A percentile compares a stretch with the other conserved stretches of the same genome.
Evolutionary conservation across 2,888 invertebrate species (phyloP).

Genomic region (Cephonodes hylas): DNA sequence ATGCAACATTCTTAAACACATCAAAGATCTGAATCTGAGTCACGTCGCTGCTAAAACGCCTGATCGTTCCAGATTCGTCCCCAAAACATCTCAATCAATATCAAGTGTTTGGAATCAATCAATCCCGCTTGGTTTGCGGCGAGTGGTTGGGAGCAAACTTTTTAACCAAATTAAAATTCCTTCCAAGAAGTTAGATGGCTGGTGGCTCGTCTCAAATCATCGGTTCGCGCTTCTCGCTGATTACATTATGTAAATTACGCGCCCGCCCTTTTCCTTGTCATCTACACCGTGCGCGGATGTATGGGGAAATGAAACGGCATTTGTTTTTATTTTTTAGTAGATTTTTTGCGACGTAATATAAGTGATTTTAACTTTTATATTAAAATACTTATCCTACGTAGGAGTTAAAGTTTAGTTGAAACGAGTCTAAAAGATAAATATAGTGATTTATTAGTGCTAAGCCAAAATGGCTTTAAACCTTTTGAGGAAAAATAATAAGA

Average conservation of each 20-base stretch:
- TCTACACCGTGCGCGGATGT: slow-evolving; percentile 29
- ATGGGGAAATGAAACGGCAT: background rate
- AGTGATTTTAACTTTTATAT: too few relatives aligned
- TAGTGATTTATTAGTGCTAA: too few relatives aligned
- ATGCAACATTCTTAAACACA: too few relatives aligned
- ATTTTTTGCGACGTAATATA: background rate
- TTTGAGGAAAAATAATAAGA: too few relatives aligned
- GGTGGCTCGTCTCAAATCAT: slow-evolving; percentile 41
- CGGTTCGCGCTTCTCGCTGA: slow-evolving; percentile 50
- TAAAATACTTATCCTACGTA: too few relatives aligned
- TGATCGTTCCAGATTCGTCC: background rate
- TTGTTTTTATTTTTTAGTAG: background rate
- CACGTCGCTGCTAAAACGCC: background rate
- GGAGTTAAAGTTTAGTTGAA: too few relatives aligned
- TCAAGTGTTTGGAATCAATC: slow-evolving; percentile 4
- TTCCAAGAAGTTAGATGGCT: slow-evolving; percentile 7
- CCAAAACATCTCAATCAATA: slow-evolving; percentile 6
- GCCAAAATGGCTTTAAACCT: too few relatives aligned
- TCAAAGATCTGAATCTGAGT: background rate
- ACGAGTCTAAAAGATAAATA: too few relatives aligned
- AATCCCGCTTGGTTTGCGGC: background rate
- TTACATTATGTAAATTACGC: slow-evolving; percentile 61
- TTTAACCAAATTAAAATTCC: slow-evolving; percentile 13
- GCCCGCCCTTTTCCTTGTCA: slow-evolving; percentile 44
- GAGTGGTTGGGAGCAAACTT: slow-evolving; percentile 1